Evolutionary conservation across 2,113 vertebrate species (phyloP), one percentile per base, ranked within the genome.

Genomic region (Corythoichthys intestinalis): DNA sequence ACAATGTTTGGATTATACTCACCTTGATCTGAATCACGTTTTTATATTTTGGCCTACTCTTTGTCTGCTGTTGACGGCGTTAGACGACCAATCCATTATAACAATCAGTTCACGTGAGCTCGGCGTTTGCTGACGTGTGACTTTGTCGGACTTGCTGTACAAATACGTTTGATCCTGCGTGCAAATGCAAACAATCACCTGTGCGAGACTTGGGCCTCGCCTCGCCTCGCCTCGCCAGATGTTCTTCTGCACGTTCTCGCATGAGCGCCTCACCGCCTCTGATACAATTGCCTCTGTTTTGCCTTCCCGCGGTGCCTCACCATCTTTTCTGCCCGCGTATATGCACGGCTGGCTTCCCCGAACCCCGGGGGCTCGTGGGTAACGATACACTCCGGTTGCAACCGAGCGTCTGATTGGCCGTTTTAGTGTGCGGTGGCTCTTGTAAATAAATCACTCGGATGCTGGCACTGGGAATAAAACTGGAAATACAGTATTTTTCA

Each of bases 301-400:
- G 7, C 53, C 53, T 56, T 56, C 53, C 20, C 53, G 17, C 34
- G 20, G 53, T 28, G 8, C 53, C 53, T 28, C 8, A 11, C 53
- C 12, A 28, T 56, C 53, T 56, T 56, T 56, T 56, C n/a, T 56
- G n/a, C 20, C 53, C 4, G 53, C 28, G 9, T 28, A 11, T 56
- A 56, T 34, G 53, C 53, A 28, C 12, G 53, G 53, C 53, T 34
- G 53, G 28, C 53, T 56, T 56, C 53, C 28, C 53, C 20, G 53
- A 28, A 11, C 53, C 53, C 20, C 20, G n/a, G 8, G 53, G 53
- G 53, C 53, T 34, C 34, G 20, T 56, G 53, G 53, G 53, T 56
- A 56, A 56, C 53, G 53, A 56, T 34, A 56, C 53, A 56, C 53
- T 56, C 53, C 8, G 20, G 53, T 56, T 56, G 20, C 53, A 56